Conservation (phyloP, 1,140 invertebrate species). For the Tribolium madens region DNA sequence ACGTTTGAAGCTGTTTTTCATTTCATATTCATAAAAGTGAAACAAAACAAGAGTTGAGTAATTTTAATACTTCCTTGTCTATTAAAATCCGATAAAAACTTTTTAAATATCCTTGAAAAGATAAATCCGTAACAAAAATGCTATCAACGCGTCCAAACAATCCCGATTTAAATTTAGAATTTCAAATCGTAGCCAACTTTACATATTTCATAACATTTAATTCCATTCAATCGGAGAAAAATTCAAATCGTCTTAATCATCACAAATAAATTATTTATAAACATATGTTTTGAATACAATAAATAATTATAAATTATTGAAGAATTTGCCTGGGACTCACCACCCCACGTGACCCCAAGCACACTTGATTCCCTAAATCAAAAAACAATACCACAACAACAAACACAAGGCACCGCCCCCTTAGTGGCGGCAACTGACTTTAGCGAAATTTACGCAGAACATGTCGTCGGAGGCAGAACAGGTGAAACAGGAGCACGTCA, state of each 20-base stretch:
- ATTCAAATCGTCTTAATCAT: neutral
- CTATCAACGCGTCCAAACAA: neutral
- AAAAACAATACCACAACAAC: too few species aligned
- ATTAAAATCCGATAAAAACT: neutral
- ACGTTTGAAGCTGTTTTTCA: neutral
- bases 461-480: neutral
- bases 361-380: too few species aligned
- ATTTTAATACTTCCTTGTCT: neutral
- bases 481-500: constrained; percentile 2
- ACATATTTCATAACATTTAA: neutral
- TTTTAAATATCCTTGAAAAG: too few species aligned
- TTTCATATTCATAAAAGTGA: neutral
- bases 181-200: neutral
- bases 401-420: too few species aligned
- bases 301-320: too few species aligned
- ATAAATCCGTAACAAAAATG: neutral
- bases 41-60: neutral
- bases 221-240: neutral
- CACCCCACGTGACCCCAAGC: too few species aligned
- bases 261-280: neutral
- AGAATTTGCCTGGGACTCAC: too few species aligned
- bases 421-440: constrained; percentile 30
- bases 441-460: constrained; percentile 45
- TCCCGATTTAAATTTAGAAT: neutral
- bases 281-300: too few species aligned